Evolutionary conservation across 2,113 vertebrate species (phyloP), one percentile per base, ranked within the genome.

Genomic region (Cynopterus brachyotis): DNA sequence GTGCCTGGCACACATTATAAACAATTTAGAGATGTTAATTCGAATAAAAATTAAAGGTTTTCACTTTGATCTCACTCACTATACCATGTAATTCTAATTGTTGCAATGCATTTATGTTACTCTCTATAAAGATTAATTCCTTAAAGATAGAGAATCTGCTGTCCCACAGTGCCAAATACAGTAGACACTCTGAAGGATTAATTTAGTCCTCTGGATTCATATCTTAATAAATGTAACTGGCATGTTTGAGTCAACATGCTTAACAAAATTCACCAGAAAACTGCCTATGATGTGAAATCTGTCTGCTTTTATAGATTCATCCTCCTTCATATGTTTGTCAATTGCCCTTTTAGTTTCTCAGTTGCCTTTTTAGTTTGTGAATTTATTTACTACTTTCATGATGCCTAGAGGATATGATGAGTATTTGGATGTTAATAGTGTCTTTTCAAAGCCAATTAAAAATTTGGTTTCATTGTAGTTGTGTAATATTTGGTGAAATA

Each of bases 351-450:
- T 30, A 72, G 72, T 45, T 92, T 91, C 55, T 85, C 26, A 28
- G 62, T n/a, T 94, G 73, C 40, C 89, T 83, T 96, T 94, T 76
- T 81, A 83, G 81, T 81, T 95, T 35, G 67, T 62, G 66, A 20
- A 78, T 69, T 62, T 84, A 70, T 76, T 92, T 70, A 60, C 9
- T 20, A 69, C 35, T 66, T 73, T 66, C 17, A 3, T 40, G 75
- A 30, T 80, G 20, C 35, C 53, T 84, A 53, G 90, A 83, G 37
- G 60, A 57, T 69, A 22, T 78, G 76, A 22, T 78, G 76, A 57
- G 35, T n/a, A 47, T 81, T 93, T 72, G 45, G 35, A 50, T 67
- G 35, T 76, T 69, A 69, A 79, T 7, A 72, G 50, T 22, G 11
- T 75, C 26, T 94, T 84, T 90, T 57, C 70, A 79, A 95, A 92